Base-by-base conservation (phyloP, 1,140 invertebrate genomes). In the Penaeus indicus region DNA sequence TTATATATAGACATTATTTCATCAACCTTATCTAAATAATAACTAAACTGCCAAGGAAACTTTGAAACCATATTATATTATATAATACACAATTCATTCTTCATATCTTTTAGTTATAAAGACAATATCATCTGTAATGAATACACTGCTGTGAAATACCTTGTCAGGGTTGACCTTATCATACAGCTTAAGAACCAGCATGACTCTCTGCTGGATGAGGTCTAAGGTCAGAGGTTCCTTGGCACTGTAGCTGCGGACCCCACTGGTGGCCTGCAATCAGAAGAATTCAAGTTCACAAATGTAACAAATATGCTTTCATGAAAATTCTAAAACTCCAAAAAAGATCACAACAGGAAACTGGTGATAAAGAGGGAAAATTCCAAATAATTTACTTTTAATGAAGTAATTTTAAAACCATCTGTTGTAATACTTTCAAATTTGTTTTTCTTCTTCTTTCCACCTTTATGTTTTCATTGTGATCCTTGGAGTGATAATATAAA, bases 161-260 rank as follows among this genome's bases (percentile, higher is more conserved):
- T 98, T 98, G 91, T 95, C 94, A 91, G 97, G 96, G 92, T 98
- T 95, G 94, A 99, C 94, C 96, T 99, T 99, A 94, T 99, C 98
- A 94, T 97, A 99, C 91, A 99, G 95, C 94, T 97, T 97, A 89
- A 99, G 95, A 89, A 98, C 97, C 93, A 99, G 95, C 91, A 98
- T 93, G 86, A 99, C 97, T 92, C 98, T 95, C 92, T 97, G 96
- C 92, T 94, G 93, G 93, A 99, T 97, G 92, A 96, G 94, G 91
- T 97, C 95, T 92, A 98, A 93, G 88, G 96, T 95, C 92, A 97
- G 94, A 91, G 97, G 96, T 90, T 95, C 94, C 90, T 94, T 95
- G 90, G 93, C 93, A 93, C 96, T 95, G 95, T 96, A 97, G 93
- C 94, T 94, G 93, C 96, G 95, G 62, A 89, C 78, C 61, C 85